phyloP scores from a whole-genome alignment of 2,888 invertebrate species.

The Patella depressa region DNA sequence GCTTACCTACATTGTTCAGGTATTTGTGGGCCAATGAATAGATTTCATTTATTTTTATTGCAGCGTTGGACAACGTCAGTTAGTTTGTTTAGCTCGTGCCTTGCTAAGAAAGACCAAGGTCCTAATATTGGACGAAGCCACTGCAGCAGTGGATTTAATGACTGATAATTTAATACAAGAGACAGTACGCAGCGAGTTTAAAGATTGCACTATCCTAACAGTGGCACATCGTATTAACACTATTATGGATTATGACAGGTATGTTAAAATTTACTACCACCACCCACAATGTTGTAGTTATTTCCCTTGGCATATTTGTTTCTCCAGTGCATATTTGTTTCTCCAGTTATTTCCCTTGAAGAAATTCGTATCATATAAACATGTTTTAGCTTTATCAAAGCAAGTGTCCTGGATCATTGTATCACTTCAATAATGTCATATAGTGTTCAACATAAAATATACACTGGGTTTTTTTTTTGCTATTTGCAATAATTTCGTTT shows the following conservation, averaged over 20 bases:
- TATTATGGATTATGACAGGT: constrained; percentile 27
- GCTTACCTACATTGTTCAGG: no score
- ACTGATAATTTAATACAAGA: constrained; percentile 23
- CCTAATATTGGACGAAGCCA: constrained; percentile 36
- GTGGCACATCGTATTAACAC: constrained; percentile 28
- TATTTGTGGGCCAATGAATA: neutral
- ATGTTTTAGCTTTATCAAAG: no score
- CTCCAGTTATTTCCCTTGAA: neutral
- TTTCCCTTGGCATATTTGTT: neutral
- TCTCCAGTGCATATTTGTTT: neutral
- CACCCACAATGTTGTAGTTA: neutral
- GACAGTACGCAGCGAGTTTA: constrained; percentile 25
- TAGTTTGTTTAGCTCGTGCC: constrained; percentile 31
- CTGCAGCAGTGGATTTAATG: constrained; percentile 36
- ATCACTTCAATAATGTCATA: neutral
- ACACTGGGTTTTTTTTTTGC: no score
- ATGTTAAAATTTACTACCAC: neutral
- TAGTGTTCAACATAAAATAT: no score
- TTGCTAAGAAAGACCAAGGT: constrained; percentile 28
- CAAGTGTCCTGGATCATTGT: no score
- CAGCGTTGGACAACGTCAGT: constrained; percentile 34
- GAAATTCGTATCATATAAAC: no score
- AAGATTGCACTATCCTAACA: constrained; percentile 24
- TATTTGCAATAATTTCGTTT: neutral
- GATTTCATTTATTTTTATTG: neutral